Evolutionary conservation across 2,113 vertebrate species (phyloP).

Genomic region (Egretta garzetta): DNA sequence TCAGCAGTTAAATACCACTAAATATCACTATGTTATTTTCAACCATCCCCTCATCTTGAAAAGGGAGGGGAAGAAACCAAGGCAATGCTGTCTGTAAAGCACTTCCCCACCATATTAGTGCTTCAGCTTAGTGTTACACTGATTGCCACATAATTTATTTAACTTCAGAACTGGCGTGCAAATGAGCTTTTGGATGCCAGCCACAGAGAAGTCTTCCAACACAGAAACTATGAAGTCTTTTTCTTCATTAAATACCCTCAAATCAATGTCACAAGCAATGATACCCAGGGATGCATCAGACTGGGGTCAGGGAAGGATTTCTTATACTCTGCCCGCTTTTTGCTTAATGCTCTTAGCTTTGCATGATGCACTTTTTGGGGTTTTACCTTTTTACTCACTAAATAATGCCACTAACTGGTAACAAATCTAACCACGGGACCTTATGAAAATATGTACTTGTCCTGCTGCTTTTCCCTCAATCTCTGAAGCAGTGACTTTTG

Average conservation of each 20-base stretch:
- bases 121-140: not conserved
- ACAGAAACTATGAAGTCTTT: not conserved
- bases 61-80: not conserved
- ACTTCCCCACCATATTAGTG: not conserved
- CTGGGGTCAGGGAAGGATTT: not conserved
- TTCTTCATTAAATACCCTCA: slow-evolving; percentile 6
- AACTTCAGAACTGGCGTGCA: not conserved
- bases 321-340: not conserved
- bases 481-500: not conserved
- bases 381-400: not conserved
- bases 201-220: not conserved
- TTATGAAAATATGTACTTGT: not conserved
- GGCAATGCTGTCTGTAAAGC: not conserved
- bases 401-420: not conserved
- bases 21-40: not conserved
- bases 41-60: not conserved
- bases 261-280: not conserved
- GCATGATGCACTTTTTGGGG: not conserved
- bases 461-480: not conserved
- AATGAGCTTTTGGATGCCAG: slow-evolving; percentile 5
- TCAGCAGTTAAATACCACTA: not conserved
- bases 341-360: not conserved
- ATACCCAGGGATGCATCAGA: not conserved
- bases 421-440: not conserved
- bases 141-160: not conserved